Evolutionary conservation across 1,140 invertebrate species (phyloP).

Genomic region (Kradibia gibbosae): DNA sequence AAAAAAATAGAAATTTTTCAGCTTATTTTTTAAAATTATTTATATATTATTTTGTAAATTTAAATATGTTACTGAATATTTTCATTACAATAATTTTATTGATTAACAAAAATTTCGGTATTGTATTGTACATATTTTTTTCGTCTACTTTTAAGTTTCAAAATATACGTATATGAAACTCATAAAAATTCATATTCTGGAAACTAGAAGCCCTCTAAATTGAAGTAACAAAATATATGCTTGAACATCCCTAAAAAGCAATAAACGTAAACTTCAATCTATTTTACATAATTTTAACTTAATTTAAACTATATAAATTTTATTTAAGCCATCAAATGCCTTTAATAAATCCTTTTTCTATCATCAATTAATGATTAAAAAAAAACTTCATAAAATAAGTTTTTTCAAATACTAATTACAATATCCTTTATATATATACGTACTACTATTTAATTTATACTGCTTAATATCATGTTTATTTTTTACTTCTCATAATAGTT

Average conservation of each 20-base stretch:
- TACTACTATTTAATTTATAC: neutral
- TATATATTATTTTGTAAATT: no score
- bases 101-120: no score
- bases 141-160: neutral
- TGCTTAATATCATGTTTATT: neutral
- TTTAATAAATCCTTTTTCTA: neutral
- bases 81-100: no score
- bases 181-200: conserved; percentile 7
- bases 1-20: no score
- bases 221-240: neutral
- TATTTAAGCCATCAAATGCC: neutral
- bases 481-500: neutral
- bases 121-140: neutral
- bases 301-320: neutral
- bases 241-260: neutral
- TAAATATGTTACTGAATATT: no score
- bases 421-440: neutral
- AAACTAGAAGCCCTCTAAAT: neutral
- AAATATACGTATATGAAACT: neutral
- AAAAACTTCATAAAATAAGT: neutral
- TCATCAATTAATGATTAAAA: neutral
- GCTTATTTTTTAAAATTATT: no score
- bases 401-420: neutral
- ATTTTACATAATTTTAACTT: neutral
- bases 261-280: conserved; percentile 19